phyloP scores from a whole-genome alignment of 2,888 invertebrate species.

The Anthophora plumipes region DNA sequence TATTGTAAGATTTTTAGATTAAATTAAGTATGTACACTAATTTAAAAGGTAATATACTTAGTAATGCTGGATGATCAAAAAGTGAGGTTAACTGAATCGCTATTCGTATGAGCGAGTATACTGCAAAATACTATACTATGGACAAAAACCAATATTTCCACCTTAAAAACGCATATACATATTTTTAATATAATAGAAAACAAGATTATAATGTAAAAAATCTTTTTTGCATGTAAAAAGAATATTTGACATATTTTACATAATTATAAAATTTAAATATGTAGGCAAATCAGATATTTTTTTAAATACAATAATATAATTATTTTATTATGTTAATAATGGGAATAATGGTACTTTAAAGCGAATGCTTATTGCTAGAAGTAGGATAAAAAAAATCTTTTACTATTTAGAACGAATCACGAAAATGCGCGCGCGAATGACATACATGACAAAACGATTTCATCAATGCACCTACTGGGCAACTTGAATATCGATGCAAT shows the following conservation, averaged over 20 bases:
- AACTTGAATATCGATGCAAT: constrained; percentile 81
- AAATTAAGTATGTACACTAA: neutral
- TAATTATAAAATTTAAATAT: neutral
- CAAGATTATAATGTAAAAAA: neutral
- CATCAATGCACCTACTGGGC: constrained; percentile 77
- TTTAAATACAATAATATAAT: neutral
- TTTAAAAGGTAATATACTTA: neutral
- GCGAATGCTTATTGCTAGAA: neutral
- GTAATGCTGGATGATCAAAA: neutral
- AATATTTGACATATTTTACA: neutral
- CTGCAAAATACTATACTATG: neutral
- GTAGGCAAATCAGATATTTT: neutral
- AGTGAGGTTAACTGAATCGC: constrained; percentile 63
- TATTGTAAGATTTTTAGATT: neutral
- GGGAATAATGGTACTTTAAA: neutral
- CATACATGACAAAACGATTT: constrained; percentile 48
- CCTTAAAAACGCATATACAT: neutral
- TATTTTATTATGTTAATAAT: constrained; percentile 1
- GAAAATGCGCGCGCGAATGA: constrained; percentile 43
- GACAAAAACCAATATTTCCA: neutral
- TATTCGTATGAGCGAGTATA: constrained; percentile 43
- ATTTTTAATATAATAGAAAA: neutral
- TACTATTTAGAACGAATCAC: constrained; percentile 11
- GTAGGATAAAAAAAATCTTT: neutral
- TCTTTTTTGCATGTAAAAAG: neutral